Base-by-base conservation (phyloP, 2,113 vertebrate genomes). In the Prunella himalayana region DNA sequence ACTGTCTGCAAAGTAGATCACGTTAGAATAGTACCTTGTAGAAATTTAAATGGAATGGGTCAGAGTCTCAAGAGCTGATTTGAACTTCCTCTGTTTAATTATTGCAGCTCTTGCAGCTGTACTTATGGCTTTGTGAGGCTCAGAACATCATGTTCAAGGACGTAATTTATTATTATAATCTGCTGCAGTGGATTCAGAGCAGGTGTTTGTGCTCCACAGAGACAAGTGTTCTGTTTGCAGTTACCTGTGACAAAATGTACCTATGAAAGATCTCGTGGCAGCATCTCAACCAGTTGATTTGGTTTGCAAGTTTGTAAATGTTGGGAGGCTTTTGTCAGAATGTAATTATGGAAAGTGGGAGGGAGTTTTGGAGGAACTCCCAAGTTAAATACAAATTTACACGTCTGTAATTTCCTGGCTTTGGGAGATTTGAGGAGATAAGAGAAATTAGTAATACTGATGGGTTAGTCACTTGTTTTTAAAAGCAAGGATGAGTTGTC, bases 111-210 rank as follows among this genome's bases (percentile, higher is more conserved):
- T 95, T 94, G 88, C 86, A 92, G 88, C 76, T 87, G 61, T 89
- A 73, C 92, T 96, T 80, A 47, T 0, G 91, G 69, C 77, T 94
- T 95, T 93, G 94, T 91, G 91, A 96, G 42, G 82, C 90, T 82
- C 77, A 95, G 94, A 96, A 95, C 90, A 72, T 88, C 45, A 20
- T 97, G 96, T 95, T 94, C 87, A 47, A 75, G 93, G 80, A 73
- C 56, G 23, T 93, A 77, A 95, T 94, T 96, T 90, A 65, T 94
- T 88, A 39, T 89, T 86, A 25, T 90, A 82, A 96, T 88, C 33
- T 68, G 61, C 76, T 60, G 44, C 59, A 59, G 42, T 95, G 77
- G 30, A 95, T 95, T 89, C 94, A 69, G 81, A 76, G 79, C 27
- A 8, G 77, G 70, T 92, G 90, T 82, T 80, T 88, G 73, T 82